These are phyloP conservation scores for Bombus soroeensis DNA, from an alignment of 1,140 invertebrate genomes.

Conservation along the genomic window DNA sequence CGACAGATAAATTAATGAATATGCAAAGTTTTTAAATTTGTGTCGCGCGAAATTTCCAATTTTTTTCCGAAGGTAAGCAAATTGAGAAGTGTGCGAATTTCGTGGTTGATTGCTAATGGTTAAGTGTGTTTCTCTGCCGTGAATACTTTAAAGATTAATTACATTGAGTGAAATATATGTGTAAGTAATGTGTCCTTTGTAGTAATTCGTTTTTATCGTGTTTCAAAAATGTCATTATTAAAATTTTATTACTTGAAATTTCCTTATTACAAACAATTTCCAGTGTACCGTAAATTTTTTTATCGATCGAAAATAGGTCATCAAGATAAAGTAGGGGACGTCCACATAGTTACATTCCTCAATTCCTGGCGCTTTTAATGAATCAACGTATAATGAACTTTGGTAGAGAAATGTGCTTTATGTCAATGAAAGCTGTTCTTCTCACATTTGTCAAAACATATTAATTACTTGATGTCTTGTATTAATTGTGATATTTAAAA, in stretches of 20 bases:
- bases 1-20: conserved; percentile 13
- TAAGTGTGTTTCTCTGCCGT: background rate
- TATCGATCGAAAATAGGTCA: conserved; percentile 45
- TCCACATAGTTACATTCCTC: background rate
- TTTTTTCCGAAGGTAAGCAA: conserved; percentile 28
- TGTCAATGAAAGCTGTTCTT: background rate
- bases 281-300: background rate
- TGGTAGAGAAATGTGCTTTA: background rate
- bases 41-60: background rate
- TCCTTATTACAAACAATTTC: background rate
- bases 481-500: background rate
- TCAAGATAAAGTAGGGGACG: conserved; percentile 13
- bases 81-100: background rate
- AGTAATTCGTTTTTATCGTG: background rate
- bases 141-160: background rate
- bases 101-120: conserved; percentile 2
- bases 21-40: conserved; percentile 31
- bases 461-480: background rate
- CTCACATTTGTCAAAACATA: background rate
- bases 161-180: background rate
- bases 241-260: background rate
- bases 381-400: conserved; percentile 7
- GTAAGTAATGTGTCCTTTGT: background rate
- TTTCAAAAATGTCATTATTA: background rate
- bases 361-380: background rate